Evolutionary conservation across 2,113 vertebrate genomes (phyloP).

Genomic region (Barbus barbus): DNA sequence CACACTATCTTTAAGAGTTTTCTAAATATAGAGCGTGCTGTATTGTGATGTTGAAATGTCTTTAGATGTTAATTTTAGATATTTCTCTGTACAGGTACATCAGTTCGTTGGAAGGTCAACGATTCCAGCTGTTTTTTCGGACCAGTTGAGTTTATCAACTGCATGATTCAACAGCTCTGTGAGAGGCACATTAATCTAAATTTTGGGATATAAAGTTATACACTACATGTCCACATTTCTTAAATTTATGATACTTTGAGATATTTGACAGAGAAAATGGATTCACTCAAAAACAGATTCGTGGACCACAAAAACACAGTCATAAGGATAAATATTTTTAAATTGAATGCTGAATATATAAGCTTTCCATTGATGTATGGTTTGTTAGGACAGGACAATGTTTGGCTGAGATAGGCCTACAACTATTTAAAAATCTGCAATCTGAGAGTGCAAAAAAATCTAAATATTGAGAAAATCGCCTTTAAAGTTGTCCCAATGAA

Average conservation of each 20-base stretch:
- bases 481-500: no score
- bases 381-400: no score
- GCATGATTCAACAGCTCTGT: background rate
- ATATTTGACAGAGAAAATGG: background rate
- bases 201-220: no score
- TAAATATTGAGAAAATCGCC: no score
- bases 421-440: no score
- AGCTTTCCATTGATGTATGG: no score
- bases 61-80: background rate
- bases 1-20: background rate
- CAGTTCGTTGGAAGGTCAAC: background rate
- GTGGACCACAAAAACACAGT: no score
- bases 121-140: background rate
- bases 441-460: no score
- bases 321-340: no score
- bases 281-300: background rate
- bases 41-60: background rate
- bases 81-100: no score
- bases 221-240: background rate
- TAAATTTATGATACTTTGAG: background rate
- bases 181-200: background rate
- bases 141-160: background rate
- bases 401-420: no score
- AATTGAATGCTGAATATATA: no score
- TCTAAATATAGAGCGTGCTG: background rate